phyloP scores from a whole-genome alignment of 2,113 vertebrate genomes.

The Phyllostomus hastatus region DNA sequence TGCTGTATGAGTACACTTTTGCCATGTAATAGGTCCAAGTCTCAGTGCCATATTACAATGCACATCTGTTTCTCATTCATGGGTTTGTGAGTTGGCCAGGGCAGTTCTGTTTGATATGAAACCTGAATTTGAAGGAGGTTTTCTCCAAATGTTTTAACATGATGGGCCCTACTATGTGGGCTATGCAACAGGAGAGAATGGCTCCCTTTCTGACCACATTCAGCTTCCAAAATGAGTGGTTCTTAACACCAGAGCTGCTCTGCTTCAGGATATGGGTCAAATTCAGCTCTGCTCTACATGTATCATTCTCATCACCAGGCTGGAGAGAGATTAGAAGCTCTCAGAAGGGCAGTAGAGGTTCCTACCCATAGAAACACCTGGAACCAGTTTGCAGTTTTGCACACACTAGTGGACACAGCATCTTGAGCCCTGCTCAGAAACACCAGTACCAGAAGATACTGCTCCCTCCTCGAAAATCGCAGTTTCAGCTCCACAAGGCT shows the following conservation, averaged over 20 bases:
- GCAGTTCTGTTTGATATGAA: background rate
- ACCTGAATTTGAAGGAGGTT: conserved; percentile 11
- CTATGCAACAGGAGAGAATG: background rate
- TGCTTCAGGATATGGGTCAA: background rate
- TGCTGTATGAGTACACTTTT: background rate
- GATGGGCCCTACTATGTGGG: background rate
- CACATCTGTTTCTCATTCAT: conserved; percentile 23
- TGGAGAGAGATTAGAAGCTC: background rate
- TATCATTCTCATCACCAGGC: background rate
- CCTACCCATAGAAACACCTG: background rate
- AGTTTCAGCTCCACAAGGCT: background rate
- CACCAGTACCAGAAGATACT: background rate
- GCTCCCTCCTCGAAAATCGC: background rate
- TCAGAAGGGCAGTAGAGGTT: background rate
- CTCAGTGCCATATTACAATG: background rate
- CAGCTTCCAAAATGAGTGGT: conserved; percentile 3
- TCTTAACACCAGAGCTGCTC: background rate
- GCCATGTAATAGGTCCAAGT: background rate
- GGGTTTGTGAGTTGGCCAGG: background rate
- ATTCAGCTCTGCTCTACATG: background rate
- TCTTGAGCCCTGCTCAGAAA: background rate
- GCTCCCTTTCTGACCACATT: background rate
- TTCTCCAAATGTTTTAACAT: background rate
- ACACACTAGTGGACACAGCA: background rate
- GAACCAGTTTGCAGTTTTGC: background rate